Base-by-base conservation (phyloP, 1,140 invertebrate species). In the Drosophila bocqueti region DNA sequence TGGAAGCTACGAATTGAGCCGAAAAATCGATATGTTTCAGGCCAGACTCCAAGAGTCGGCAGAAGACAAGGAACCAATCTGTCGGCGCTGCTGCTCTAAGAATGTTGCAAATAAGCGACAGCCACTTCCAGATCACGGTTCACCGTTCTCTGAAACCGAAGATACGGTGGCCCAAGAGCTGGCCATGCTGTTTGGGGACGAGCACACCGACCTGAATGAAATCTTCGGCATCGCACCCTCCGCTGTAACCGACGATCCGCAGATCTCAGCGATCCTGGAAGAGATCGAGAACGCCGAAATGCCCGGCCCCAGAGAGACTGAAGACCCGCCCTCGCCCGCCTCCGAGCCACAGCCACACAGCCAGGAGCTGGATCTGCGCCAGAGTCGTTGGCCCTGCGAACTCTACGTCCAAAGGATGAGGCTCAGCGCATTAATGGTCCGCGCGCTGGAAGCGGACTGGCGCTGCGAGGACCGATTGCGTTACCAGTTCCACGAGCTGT, bases 321-420 rank as follows among this genome's bases (percentile, higher is more conserved):
- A 61, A 49, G 60, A 50, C 7, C 34, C 61, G 11, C 64, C 45
- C 40, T 43, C 59, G 11, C 57, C 74, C 16, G 54, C 60, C 9
- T 24, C 63, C 0, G 26, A 26, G 7, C 34, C 16, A 10, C 38
- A 36, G n/a, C 38, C 36, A 13, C 43, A 52, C 3, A 58, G 54
- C n/a, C 54, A 57, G 38, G 52, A 31, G 15, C 63, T 45, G 24
- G 57, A 92, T 78, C 68, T 93, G n/a, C 58, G 82, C 0, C 59
- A 84, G 36, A 93, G 92, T 52, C 74, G 69, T n/a, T 93, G 92
- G 92, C 92, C 92, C n/a, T 93, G 92, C 38, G 92, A 93, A 59
- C 59, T 93, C 8, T 93, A 90, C 65, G 92, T 84, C 0, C 91
- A 92, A 40, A 69, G 79, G 2, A 79, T 79, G 2, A 60, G 62